Base-by-base conservation (phyloP, 35 echinoderm and acorn worm species). In the Hemicentrotus pulcherrimus region DNA sequence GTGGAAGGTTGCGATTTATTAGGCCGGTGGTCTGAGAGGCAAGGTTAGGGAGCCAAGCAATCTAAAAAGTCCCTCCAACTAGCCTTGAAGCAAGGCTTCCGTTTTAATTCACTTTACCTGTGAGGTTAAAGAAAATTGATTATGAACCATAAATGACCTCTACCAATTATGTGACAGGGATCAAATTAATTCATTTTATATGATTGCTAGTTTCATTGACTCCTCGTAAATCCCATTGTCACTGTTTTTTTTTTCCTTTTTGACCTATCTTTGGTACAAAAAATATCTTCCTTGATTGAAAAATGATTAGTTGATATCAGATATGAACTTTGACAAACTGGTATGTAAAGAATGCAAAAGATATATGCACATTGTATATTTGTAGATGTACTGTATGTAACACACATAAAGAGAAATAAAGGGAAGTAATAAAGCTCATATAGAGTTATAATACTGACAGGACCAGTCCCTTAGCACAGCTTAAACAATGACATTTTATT, bases 1-100 rank as follows among this genome's bases (percentile, higher is more conserved):
- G 88, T 41, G 88, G 88, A 90, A 90, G 88, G 88, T 90, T 90
- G 88, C n/a, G 32, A 90, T 90, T 90, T 41, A 90, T 35, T 90
- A 19, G 88, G 31, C 88, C 32, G 88, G 88, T 90, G 88, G 88
- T 90, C 32, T 90, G 88, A 90, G 35, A 90, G 14, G 15, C 88
- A 47, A 90, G 88, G 88, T 90, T 90, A 41, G 32, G 88, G 5
- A 7, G 12, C 32, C 32, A 19, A 46, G 32, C 32, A 90, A 90
- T 90, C 46, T 90, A 47, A 45, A 78, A 78, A n/a, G 65, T 78
- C 22, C 65, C 65, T 78, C 65, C 65, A n/a, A 78, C 65, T 78
- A 78, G 65, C 65, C 65, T 78, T 8, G 22, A 22, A 78, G 22
- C 65, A 24, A 78, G 65, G 65, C 65, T 78, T 28, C 28, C 4